Base-by-base conservation (phyloP, 2,888 invertebrate genomes). In the Eremobia ochroleuca region DNA sequence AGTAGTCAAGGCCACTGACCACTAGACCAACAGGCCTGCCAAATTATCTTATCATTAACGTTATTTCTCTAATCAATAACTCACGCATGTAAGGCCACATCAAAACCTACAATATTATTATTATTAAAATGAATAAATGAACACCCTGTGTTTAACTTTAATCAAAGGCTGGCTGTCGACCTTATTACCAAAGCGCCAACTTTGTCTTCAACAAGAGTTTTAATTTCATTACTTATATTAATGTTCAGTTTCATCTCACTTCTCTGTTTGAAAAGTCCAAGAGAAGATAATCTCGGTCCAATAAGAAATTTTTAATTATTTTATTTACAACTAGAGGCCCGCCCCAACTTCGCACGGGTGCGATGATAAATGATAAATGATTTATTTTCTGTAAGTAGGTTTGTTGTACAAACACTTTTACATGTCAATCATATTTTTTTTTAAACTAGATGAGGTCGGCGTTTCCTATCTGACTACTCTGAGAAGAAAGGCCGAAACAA, bases 171-270 rank as follows among this genome's bases (percentile, higher is more conserved):
- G 66, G 25, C 40, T 65, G 69, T 59, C 73, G 75, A 83, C 84
- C 81, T 69, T 77, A 73, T 75, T 73, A 76, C 70, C 68, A 69
- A 55, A 64, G 73, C 73, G 31, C 59, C 21, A 81, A 86, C 74
- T 85, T 83, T 62, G 37, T 61, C 59, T 40, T 34, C 40, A 74
- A 86, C 66, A 76, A 87, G 85, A 86, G 82, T 86, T 85, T 87
- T 55, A 77, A 87, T 82, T 80, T 82, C 82, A 87, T 86, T 43
- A 43, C 43, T 43, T 87, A 85, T 77, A 79, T 79, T 79, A 85
- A 87, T 77, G 73, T 87, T 76, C 71, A 73, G 77, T 85, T 76
- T 75, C 18, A 73, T 73, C 49, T 28, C 55, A 2, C 43, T 67
- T 62, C 59, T 76, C 70, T 46, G 43, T 80, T 78, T 76, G 58